Evolutionary conservation across 2,113 vertebrate species (phyloP).

Genomic region (Ramphastos sulfuratus): DNA sequence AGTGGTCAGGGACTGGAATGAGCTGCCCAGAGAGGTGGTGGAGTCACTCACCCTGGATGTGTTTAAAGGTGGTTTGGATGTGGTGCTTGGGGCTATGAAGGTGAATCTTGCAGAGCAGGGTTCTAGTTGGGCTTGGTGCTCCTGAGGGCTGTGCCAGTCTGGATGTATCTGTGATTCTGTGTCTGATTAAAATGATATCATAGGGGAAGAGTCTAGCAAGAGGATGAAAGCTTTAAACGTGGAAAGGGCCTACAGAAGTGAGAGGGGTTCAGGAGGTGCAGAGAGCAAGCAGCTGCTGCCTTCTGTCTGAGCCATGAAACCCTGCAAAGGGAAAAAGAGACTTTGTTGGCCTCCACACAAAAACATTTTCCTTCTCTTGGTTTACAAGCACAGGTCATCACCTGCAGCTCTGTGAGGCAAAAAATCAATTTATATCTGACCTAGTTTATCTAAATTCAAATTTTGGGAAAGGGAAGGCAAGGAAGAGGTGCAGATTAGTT

Average conservation of each 20-base stretch:
- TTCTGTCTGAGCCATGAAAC: not conserved
- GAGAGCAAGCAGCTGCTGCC: not conserved
- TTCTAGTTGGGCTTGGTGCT: no score
- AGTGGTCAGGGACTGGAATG: no score
- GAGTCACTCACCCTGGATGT: no score
- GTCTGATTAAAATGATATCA: not conserved
- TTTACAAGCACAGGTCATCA: not conserved
- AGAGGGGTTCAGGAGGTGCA: not conserved
- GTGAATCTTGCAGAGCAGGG: no score
- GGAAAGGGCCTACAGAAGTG: not conserved
- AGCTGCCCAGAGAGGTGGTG: no score
- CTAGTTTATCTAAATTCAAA: not conserved
- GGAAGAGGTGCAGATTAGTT: accelerated
- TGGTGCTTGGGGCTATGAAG: no score
- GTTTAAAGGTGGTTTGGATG: no score
- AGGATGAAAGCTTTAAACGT: not conserved
- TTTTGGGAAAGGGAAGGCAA: not conserved
- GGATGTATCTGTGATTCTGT: no score
- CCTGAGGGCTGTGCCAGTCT: no score
- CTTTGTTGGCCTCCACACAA: not conserved
- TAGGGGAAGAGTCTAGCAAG: not conserved
- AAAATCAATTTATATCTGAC: not conserved
- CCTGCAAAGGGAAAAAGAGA: not conserved
- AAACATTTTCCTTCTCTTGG: not conserved
- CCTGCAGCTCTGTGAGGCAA: not conserved